Percentiles rank a stretch among this genome's conserved stretches.
These are phyloP conservation scores for Bufo bufo DNA, from an alignment of 2,113 vertebrate species.

Conservation along the genomic window DNA sequence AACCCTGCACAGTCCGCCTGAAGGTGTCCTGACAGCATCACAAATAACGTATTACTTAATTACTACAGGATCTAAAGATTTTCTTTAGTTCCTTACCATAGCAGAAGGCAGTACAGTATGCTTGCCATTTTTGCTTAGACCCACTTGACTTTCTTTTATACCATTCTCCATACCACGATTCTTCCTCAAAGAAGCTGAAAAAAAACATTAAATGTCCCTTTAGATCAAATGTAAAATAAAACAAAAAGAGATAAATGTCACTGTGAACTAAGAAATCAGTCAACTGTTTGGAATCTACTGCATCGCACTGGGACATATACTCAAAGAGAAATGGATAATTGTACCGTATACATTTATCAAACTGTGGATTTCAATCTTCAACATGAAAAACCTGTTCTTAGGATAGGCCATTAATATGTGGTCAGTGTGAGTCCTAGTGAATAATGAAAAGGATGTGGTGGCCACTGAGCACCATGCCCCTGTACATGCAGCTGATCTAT, in stretches of 20 bases:
- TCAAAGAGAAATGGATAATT: too few species aligned
- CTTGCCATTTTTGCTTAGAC: slow-evolving; percentile 75
- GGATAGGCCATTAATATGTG: too few species aligned
- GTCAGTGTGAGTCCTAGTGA: too few species aligned
- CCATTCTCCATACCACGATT: slow-evolving; percentile 87
- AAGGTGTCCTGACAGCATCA: too few species aligned
- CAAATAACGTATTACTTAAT: too few species aligned
- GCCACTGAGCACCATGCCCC: too few species aligned
- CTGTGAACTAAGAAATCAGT: neutral
- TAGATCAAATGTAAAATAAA: neutral
- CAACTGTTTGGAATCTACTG: neutral
- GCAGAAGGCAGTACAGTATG: slow-evolving; percentile 67
- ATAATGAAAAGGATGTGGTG: too few species aligned
- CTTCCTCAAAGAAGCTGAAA: slow-evolving; percentile 62
- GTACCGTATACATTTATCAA: too few species aligned
- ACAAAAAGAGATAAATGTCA: neutral
- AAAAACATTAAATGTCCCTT: neutral
- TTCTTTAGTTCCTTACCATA: slow-evolving; percentile 52
- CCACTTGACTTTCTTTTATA: slow-evolving; percentile 77
- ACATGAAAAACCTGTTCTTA: too few species aligned
- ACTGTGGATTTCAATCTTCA: too few species aligned
- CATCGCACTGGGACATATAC: neutral
- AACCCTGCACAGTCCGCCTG: too few species aligned
- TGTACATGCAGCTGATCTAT: too few species aligned
- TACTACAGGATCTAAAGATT: neutral